Percentiles rank a stretch among this genome's conserved stretches.
Evolutionary conservation across 2,888 invertebrate species (phyloP).

Genomic region (Leucophenga maculata): DNA sequence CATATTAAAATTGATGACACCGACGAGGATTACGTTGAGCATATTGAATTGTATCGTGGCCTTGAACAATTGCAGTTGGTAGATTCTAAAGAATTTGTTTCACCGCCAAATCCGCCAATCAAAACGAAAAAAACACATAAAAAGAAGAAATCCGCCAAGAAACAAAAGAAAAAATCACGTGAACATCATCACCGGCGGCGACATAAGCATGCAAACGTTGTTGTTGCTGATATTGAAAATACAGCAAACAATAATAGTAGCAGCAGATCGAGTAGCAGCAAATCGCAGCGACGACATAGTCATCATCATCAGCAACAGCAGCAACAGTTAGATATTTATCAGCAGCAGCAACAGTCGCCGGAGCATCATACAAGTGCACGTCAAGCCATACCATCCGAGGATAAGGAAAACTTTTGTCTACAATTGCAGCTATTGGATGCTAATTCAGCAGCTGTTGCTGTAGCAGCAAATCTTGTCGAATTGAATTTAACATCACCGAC

Average conservation of each 20-base stretch:
- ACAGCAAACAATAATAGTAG: conserved; percentile 21
- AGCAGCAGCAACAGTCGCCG: conserved; percentile 39
- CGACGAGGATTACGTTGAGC: no score
- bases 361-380: conserved; percentile 27
- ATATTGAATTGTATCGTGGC: not conserved
- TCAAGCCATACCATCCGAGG: conserved; percentile 60
- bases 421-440: conserved; percentile 54
- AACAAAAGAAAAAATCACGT: conserved; percentile 66
- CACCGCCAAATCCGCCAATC: conserved; percentile 49
- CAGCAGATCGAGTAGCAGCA: conserved; percentile 29
- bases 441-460: conserved; percentile 57
- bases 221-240: conserved; percentile 43
- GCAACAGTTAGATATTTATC: conserved; percentile 27
- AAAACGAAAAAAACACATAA: conserved; percentile 55
- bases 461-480: conserved; percentile 59
- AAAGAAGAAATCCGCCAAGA: conserved; percentile 66
- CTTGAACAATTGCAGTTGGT: conserved; percentile 13
- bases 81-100: conserved; percentile 41
- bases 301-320: conserved; percentile 35
- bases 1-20: no score
- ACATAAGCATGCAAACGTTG: conserved; percentile 62
- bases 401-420: conserved; percentile 68
- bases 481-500: conserved; percentile 52
- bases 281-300: conserved; percentile 16
- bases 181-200: conserved; percentile 55